These are phyloP conservation scores for Anticlea derivata DNA, from an alignment of 2,888 invertebrate species.

Conservation along the genomic window DNA sequence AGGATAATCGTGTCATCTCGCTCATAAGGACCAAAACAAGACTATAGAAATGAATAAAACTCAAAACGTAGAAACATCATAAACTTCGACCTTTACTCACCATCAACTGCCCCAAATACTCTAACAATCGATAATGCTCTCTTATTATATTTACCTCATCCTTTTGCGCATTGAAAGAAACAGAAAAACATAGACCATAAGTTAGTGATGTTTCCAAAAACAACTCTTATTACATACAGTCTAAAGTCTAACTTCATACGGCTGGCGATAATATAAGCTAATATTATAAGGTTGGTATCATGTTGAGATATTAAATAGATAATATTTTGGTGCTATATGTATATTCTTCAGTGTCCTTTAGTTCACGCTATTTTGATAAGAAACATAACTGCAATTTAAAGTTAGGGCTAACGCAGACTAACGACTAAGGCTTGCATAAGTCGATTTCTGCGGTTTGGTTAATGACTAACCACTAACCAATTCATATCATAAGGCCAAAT, in stretches of 20 bases:
- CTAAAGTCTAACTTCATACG: constrained; percentile 10
- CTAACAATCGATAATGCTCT: constrained; percentile 63
- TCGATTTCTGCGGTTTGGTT: too few species aligned
- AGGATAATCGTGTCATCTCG: too few species aligned
- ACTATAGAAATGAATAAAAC: constrained; percentile 37
- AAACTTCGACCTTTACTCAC: constrained; percentile 68
- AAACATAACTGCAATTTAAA: too few species aligned
- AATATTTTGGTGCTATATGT: too few species aligned
- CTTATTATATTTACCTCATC: constrained; percentile 78
- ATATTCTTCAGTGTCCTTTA: too few species aligned
- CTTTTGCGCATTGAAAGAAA: constrained; percentile 78
- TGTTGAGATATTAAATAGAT: too few species aligned
- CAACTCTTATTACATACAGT: constrained; percentile 40
- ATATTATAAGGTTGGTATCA: too few species aligned
- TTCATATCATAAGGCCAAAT: too few species aligned
- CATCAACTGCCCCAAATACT: constrained; percentile 61
- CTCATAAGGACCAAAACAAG: constrained; percentile 34
- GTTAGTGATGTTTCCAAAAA: constrained; percentile 76
- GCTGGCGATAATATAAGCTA: constrained; percentile 10
- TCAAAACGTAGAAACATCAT: constrained; percentile 63
- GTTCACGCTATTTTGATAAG: too few species aligned
- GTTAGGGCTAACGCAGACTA: too few species aligned
- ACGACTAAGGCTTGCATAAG: too few species aligned
- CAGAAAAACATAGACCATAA: constrained; percentile 75
- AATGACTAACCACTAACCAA: too few species aligned